Conservation (phyloP, 2,113 vertebrate species). For the Cyphomyrus plagiostoma region DNA sequence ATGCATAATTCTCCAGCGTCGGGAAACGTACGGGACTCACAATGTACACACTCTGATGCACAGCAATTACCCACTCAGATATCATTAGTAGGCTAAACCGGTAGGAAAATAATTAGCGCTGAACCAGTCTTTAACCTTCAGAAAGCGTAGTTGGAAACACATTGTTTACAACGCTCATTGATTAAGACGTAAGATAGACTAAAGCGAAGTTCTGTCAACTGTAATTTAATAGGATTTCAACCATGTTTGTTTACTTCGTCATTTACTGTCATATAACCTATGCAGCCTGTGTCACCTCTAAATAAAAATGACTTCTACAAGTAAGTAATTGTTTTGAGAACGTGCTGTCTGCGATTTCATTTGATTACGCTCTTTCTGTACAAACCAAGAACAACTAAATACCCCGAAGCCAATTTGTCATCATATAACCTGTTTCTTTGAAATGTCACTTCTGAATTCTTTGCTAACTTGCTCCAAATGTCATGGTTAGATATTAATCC, state of each 20-base stretch:
- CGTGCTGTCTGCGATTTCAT: neutral
- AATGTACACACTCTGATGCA: neutral
- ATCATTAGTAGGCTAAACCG: neutral
- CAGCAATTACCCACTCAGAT: neutral
- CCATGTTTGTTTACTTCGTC: neutral
- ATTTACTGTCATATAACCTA: neutral
- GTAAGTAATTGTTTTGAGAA: neutral
- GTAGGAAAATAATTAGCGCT: neutral
- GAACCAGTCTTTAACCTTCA: neutral
- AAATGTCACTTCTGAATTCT: neutral
- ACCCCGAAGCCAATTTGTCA: neutral
- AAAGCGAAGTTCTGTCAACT: neutral
- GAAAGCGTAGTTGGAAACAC: neutral
- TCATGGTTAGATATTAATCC: neutral
- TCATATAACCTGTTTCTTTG: neutral
- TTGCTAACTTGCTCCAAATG: neutral
- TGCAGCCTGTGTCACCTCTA: neutral
- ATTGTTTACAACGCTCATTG: neutral
- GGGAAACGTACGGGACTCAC: neutral
- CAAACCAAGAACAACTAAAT: neutral
- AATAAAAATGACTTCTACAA: neutral
- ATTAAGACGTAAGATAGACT: neutral
- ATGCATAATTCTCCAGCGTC: neutral
- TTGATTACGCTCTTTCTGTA: neutral
- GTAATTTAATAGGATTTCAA: neutral